These are phyloP conservation scores for Anguilla pacifica DNA, from an alignment of 2,797 vertebrate species.

Conservation along the genomic window DNA sequence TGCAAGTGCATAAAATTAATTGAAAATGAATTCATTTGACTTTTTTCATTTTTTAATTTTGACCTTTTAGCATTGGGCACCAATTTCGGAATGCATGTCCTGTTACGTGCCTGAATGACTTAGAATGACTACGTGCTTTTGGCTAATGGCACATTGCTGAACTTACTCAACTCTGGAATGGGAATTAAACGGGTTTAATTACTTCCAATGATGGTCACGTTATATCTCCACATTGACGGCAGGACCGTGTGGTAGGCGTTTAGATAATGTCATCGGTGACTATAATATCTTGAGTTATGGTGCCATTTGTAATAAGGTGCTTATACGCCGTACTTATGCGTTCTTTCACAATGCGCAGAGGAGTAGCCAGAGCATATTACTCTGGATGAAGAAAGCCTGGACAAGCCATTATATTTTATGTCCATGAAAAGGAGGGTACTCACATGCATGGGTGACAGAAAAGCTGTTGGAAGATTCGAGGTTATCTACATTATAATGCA, in stretches of 20 bases:
- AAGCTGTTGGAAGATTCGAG: conserved; percentile 99
- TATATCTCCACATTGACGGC: background rate
- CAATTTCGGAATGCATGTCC: background rate
- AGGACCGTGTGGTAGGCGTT: background rate
- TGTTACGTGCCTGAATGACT: background rate
- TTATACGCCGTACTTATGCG: conserved; percentile 24
- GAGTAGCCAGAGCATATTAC: background rate
- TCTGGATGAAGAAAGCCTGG: background rate
- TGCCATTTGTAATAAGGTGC: conserved; percentile 20
- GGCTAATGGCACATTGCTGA: background rate
- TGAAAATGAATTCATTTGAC: background rate
- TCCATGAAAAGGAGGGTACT: conserved; percentile 73
- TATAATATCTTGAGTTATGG: conserved; percentile 19
- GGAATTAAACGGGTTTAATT: conserved; percentile 1
- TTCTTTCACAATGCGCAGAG: conserved; percentile 20
- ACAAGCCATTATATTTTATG: conserved; percentile 26
- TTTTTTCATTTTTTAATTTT: background rate
- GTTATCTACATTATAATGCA: conserved; percentile 99
- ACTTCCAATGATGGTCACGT: background rate
- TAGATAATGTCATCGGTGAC: background rate
- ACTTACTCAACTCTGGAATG: background rate
- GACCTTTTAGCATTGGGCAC: background rate
- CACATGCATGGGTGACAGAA: conserved; percentile 98
- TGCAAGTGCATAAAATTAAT: conserved; percentile 5
- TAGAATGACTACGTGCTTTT: background rate